Base-by-base conservation (phyloP, 2,113 vertebrate species). In the Motacilla alba region DNA sequence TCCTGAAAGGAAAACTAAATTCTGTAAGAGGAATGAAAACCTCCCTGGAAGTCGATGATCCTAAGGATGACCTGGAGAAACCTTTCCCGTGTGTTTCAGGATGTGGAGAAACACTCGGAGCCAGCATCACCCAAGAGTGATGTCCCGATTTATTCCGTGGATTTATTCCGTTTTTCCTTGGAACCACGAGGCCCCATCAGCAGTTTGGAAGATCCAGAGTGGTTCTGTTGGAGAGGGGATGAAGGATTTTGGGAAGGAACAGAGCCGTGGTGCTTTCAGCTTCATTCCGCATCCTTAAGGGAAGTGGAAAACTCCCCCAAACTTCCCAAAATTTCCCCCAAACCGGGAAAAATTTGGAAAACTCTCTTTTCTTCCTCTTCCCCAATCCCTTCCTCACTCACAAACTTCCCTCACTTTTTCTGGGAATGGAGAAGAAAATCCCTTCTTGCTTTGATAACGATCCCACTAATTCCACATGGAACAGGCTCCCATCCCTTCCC, bases 51-150 rank as follows among this genome's bases (percentile, higher is more conserved):
- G 4, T 52, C 10, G 3, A 18, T 0, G 9, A 5, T 59, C 44
- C 49, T 6, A 5, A 52, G 22, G 52, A 11, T 13, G 37, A 19
- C 21, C 15, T 21, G 5, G 50, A 47, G n/a, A 18, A 84, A 31
- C n/a, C 18, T 14, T 26, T 1, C 2, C 5, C 1, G 18, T 1
- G 10, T 43, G 9, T 17, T 79, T 33, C 3, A 13, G 80, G 72
- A 85, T 26, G 3, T 0, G 9, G 21, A 46, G 52, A 37, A 77
- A n/a, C 22, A 8, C 39, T 50, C 0, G 0, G 67, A 79, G 41
- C 11, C 35, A 27, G 27, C 27, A 7, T n/a, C 17, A 1, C 4
- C 73, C 46, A 13, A 0, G 2, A 9, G 9, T 0, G 53, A 37
- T 24, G 37, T 28, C 23, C 18, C 2, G 0, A 0, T 50, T 80